A percentile compares a stretch with the other conserved stretches of the same genome.
Evolutionary conservation across 2,113 vertebrate genomes (phyloP).

Genomic region (Cricetomys ansorgei): DNA sequence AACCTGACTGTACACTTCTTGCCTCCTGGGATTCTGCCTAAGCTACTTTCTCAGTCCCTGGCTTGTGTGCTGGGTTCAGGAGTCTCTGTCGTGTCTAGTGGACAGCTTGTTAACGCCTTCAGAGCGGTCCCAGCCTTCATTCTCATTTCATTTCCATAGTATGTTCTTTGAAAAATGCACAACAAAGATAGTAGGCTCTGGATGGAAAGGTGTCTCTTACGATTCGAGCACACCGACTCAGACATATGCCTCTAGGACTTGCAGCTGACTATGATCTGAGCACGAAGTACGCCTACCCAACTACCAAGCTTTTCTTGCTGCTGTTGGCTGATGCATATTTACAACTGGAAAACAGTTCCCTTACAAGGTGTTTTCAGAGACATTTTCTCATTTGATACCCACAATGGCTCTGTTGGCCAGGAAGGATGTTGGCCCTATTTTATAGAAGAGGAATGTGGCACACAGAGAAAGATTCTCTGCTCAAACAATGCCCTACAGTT

Average conservation of each 20-base stretch:
- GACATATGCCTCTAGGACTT: neutral
- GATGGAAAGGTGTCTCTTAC: neutral
- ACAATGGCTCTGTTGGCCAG: neutral
- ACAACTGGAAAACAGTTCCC: neutral
- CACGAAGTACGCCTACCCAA: neutral
- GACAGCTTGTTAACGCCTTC: neutral
- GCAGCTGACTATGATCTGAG: neutral
- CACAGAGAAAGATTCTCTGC: neutral
- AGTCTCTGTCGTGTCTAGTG: neutral
- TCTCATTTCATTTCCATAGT: neutral
- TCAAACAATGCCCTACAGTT: neutral
- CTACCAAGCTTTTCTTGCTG: neutral
- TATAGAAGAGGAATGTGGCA: conserved; percentile 22
- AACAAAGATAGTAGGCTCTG: neutral
- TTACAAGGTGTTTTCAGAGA: conserved; percentile 16
- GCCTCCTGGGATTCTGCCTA: neutral
- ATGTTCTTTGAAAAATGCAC: neutral
- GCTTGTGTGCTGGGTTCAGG: neutral
- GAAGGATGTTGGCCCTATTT: neutral
- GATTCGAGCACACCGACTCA: neutral
- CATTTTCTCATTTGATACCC: neutral
- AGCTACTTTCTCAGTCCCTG: neutral
- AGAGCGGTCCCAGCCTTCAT: neutral
- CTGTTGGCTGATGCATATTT: neutral
- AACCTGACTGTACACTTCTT: neutral